Base-by-base conservation (phyloP, 2,113 vertebrate genomes). In the Microcebus jonahi region DNA sequence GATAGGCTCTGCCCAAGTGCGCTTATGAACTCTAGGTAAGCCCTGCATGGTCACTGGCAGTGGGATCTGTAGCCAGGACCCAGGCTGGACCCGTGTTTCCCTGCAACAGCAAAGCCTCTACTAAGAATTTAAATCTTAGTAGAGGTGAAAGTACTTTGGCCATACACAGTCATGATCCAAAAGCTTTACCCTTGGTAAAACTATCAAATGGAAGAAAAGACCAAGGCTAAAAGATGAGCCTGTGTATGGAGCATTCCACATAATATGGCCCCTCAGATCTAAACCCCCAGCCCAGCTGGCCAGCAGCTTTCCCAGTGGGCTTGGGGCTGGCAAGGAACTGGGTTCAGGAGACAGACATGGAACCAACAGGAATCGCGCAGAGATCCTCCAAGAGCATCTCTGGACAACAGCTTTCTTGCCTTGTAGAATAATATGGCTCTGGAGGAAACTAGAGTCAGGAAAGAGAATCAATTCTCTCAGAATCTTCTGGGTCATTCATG, bases 361-460 rank as follows among this genome's bases (percentile, higher is more conserved):
- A 67, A 8, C 34, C 70, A 63, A 75, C 76, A 87, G 21, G 25
- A 39, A 77, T 31, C 55, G 29, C 67, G 15, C 15, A 48, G 68
- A 93, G 13, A 91, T 73, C 45, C 17, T 63, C 27, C 21, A 81
- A 85, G 70, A 94, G 15, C 31, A 36, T 87, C 59, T 39, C 67
- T 61, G 5, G 59, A 67, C 39, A 87, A 76, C 0, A 48, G 20
- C 36, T 70, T 27, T 48, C 45, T 61, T 77, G 5, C 21, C 13
- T 53, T 85, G 25, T 59, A 45, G 75, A 94, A 92, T 77, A 82
- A 82, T 36, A 86, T 48, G 17, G 53, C 42, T 67, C 31, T 61
- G 48, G 39, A 90, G 79, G 61, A 92, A 94, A 93, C 48, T 50
- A 57, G 29, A 88, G 57, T 42, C 61, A 93, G 59, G 81, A 45